Conservation (phyloP, 2,113 vertebrate species). For the Hippolais icterina region DNA sequence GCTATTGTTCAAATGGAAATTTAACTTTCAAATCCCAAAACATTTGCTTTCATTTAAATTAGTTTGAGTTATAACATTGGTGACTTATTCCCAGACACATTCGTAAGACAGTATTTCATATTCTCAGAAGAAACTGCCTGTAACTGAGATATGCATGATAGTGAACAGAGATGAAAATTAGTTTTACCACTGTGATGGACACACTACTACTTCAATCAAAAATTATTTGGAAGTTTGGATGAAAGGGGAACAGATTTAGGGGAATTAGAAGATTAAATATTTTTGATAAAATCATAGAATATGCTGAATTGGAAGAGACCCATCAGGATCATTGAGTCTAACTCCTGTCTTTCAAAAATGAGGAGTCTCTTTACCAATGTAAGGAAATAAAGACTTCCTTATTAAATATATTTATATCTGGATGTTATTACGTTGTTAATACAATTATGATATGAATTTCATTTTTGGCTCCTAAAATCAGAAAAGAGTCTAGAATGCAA, state of each 20-base stretch:
- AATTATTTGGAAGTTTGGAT: constrained; percentile 4
- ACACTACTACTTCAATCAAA: constrained; percentile 1
- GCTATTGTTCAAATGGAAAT: constrained; percentile 39
- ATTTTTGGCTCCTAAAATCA: not conserved
- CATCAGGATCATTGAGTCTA: not conserved
- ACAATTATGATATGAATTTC: not conserved
- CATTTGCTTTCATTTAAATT: constrained; percentile 34
- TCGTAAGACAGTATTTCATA: constrained; percentile 7
- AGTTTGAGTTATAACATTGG: constrained; percentile 5
- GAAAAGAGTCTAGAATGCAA: not conserved
- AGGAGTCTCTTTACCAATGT: not conserved
- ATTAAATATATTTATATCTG: not conserved
- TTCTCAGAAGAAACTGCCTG: constrained; percentile 35
- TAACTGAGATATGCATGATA: not conserved
- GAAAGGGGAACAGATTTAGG: not conserved
- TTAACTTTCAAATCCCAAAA: constrained; percentile 35
- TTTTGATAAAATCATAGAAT: not conserved
- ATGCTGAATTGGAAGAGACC: not conserved
- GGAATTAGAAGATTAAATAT: not conserved
- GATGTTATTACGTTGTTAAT: not conserved
- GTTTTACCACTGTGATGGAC: constrained; percentile 35
- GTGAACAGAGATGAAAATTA: constrained; percentile 34
- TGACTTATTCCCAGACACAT: constrained; percentile 4
- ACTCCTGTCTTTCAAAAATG: not conserved
- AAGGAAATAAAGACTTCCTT: constrained; percentile 2